Conservation (phyloP, 2,888 invertebrate genomes). For the Mylabris sibirica region DNA sequence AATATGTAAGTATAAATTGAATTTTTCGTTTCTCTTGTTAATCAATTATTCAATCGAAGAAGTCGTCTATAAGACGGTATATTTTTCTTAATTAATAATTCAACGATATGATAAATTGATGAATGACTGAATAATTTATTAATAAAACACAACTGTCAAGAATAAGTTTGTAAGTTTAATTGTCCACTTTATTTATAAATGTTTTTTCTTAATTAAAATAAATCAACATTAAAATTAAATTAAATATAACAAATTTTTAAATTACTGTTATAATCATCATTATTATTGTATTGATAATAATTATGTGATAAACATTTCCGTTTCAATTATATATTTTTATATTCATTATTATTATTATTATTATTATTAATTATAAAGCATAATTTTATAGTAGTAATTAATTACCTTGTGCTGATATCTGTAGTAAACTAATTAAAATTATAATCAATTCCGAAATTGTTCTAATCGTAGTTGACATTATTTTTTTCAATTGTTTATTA, state of each 20-base stretch:
- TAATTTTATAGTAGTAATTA: constrained; percentile 15
- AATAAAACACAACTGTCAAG: not conserved
- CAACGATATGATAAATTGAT: not conserved
- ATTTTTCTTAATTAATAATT: not conserved
- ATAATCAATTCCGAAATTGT: constrained; percentile 34
- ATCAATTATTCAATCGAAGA: not conserved
- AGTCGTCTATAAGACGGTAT: not conserved
- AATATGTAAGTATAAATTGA: not conserved
- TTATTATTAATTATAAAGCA: not conserved
- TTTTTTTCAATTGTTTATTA: constrained; percentile 26
- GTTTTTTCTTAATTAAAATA: not conserved
- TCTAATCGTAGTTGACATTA: constrained; percentile 37
- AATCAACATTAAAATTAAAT: not conserved
- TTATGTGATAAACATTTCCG: not conserved
- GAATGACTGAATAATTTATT: not conserved
- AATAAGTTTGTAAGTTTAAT: not conserved
- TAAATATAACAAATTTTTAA: not conserved
- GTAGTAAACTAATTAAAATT: constrained; percentile 31
- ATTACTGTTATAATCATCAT: not conserved
- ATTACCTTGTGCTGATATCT: constrained; percentile 44
- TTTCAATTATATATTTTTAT: not conserved
- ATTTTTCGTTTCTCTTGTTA: not conserved
- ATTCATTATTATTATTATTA: not conserved
- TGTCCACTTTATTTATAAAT: not conserved
- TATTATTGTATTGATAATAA: not conserved